Conservation (phyloP, 2,797 vertebrate genomes). For the Protosalanx chinensis region DNA sequence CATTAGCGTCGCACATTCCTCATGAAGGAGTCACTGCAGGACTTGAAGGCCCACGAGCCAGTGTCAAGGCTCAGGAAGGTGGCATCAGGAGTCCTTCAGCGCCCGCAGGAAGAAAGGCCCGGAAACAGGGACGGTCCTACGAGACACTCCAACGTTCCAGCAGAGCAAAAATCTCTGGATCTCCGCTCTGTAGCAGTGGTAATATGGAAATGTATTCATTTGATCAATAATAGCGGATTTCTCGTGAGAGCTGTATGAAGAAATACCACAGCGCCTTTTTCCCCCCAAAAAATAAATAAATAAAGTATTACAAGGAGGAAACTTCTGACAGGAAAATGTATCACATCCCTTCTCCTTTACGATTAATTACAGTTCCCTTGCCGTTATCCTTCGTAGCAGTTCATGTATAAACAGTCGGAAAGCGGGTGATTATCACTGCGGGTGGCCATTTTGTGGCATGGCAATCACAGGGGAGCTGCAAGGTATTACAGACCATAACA, state of each 20-base stretch:
- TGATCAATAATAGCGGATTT: slow-evolving; percentile 53
- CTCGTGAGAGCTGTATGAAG: slow-evolving; percentile 27
- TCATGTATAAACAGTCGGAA: slow-evolving; percentile 55
- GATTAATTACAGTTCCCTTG: slow-evolving; percentile 56
- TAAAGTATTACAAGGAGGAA: slow-evolving; percentile 22
- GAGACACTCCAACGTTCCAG: slow-evolving; percentile 47
- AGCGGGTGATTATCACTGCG: slow-evolving; percentile 61
- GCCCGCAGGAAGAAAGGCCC: slow-evolving; percentile 37
- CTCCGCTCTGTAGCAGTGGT: slow-evolving; percentile 33
- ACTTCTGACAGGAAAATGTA: slow-evolving; percentile 40
- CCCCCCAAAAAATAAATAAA: neutral
- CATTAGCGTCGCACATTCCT: slow-evolving; percentile 13
- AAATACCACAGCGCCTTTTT: slow-evolving; percentile 34
- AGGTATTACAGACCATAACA: slow-evolving; percentile 46
- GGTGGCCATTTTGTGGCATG: slow-evolving; percentile 59
- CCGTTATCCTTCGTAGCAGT: slow-evolving; percentile 43
- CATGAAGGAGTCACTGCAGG: neutral
- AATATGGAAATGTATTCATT: slow-evolving; percentile 56
- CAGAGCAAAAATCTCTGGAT: slow-evolving; percentile 34
- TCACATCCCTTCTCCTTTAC: slow-evolving; percentile 39
- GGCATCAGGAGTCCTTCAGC: slow-evolving; percentile 18
- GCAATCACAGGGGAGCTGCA: slow-evolving; percentile 47
- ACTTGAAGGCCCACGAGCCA: neutral
- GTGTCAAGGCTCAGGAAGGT: slow-evolving; percentile 15
- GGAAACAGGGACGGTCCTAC: slow-evolving; percentile 45